Conservation (phyloP, 2,113 vertebrate genomes). For the Struthio camelus region DNA sequence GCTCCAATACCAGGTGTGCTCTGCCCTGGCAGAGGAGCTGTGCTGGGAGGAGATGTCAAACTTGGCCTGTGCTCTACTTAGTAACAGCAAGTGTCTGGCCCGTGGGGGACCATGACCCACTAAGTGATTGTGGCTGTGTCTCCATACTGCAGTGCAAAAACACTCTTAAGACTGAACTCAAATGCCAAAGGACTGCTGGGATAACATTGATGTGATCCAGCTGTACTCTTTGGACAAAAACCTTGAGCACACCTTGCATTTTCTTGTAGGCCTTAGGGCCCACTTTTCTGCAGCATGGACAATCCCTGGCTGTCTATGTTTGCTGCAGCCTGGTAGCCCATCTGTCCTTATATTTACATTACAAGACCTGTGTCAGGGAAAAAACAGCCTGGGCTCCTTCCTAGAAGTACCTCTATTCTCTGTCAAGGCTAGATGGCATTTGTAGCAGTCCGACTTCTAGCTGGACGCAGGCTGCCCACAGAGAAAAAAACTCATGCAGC, state of each 20-base stretch:
- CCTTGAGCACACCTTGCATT: background rate
- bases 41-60: background rate
- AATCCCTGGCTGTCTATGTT: background rate
- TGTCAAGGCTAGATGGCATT: background rate
- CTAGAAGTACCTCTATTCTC: background rate
- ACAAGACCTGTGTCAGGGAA: background rate
- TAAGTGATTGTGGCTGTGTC: background rate
- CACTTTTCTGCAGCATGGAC: background rate
- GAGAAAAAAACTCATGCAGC: background rate
- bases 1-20: background rate
- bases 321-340: background rate
- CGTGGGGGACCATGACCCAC: rapidly evolving
- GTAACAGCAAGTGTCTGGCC: background rate
- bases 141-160: background rate
- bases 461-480: background rate
- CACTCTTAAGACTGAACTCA: background rate
- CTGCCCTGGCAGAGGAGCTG: background rate
- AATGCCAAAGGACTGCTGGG: background rate
- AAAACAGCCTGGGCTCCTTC: background rate
- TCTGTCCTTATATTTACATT: background rate
- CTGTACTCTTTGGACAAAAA: background rate
- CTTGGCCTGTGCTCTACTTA: background rate
- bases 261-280: background rate
- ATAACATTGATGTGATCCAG: background rate
- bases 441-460: background rate